A percentile compares a stretch with the other conserved stretches of the same genome.
These are phyloP conservation scores for Glyptemys insculpta DNA, from an alignment of 2,797 vertebrate genomes.

Conservation along the genomic window DNA sequence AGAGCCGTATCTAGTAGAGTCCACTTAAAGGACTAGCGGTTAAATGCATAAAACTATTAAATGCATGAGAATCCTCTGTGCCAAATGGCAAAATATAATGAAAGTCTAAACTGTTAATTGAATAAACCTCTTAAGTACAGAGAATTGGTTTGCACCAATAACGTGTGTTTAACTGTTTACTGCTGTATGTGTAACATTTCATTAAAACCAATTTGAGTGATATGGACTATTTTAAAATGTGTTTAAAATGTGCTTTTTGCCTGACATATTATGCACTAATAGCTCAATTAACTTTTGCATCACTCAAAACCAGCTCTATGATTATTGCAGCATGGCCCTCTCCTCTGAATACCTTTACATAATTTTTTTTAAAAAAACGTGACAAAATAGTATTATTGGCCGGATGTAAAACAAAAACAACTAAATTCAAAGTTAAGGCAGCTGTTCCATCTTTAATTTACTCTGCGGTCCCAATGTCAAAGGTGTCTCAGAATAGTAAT, in stretches of 20 bases:
- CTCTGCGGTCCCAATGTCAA: background rate
- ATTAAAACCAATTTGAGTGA: fast-evolving
- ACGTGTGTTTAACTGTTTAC: background rate
- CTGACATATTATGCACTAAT: background rate
- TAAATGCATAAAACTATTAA: slow-evolving; percentile 73
- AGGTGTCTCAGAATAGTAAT: background rate
- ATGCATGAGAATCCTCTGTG: slow-evolving; percentile 69
- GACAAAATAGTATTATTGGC: fast-evolving
- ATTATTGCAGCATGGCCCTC: fast-evolving
- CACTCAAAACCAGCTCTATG: fast-evolving
- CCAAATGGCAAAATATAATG: slow-evolving; percentile 77
- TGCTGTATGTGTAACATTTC: background rate
- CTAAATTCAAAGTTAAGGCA: fast-evolving
- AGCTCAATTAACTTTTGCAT: background rate
- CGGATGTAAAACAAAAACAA: background rate
- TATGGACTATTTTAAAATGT: fast-evolving
- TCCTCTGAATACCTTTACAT: fast-evolving
- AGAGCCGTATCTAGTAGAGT: background rate
- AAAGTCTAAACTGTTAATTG: slow-evolving; percentile 82
- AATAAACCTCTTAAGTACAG: slow-evolving; percentile 82
- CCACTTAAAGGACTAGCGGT: slow-evolving; percentile 60
- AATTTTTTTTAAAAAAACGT: background rate
- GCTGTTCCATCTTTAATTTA: background rate
- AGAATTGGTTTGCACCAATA: slow-evolving; percentile 38
- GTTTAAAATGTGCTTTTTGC: background rate